These are phyloP conservation scores for Pampusana beccarii DNA, from an alignment of 2,113 vertebrate species.

Conservation along the genomic window DNA sequence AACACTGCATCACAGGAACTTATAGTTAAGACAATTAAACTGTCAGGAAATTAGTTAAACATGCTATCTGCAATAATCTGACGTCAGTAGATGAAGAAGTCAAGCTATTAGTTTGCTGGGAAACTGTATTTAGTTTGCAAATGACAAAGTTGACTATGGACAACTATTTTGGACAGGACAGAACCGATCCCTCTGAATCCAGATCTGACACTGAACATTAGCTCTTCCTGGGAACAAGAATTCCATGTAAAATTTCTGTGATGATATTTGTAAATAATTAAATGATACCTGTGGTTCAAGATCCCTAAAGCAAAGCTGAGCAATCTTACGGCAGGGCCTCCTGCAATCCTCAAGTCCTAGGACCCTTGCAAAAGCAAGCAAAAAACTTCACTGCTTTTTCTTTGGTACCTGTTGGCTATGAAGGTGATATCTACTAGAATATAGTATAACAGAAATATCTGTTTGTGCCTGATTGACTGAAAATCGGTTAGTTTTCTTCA, in stretches of 20 bases:
- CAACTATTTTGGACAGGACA: not conserved
- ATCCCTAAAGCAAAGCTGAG: not conserved
- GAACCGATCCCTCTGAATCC: rapidly evolving
- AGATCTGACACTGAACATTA: not conserved
- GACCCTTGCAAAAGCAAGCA: not conserved
- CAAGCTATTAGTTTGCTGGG: not conserved
- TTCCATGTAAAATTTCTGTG: not conserved
- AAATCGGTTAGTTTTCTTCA: too few species aligned
- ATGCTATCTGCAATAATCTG: not conserved
- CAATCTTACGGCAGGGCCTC: not conserved
- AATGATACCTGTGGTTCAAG: not conserved
- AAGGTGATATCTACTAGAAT: not conserved
- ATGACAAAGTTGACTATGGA: not conserved
- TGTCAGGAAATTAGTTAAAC: not conserved
- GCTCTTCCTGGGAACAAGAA: not conserved
- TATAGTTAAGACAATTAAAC: not conserved
- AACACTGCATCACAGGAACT: slow-evolving; percentile 24
- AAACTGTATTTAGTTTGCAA: not conserved
- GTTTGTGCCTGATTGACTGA: too few species aligned
- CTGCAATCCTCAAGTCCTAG: not conserved
- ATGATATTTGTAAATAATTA: not conserved
- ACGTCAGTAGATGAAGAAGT: not conserved
- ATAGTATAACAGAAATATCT: not conserved
- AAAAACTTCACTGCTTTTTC: not conserved
- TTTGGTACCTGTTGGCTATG: not conserved